Evolutionary conservation across 1,140 invertebrate species (phyloP).

Genomic region (Araneus ventricosus): DNA sequence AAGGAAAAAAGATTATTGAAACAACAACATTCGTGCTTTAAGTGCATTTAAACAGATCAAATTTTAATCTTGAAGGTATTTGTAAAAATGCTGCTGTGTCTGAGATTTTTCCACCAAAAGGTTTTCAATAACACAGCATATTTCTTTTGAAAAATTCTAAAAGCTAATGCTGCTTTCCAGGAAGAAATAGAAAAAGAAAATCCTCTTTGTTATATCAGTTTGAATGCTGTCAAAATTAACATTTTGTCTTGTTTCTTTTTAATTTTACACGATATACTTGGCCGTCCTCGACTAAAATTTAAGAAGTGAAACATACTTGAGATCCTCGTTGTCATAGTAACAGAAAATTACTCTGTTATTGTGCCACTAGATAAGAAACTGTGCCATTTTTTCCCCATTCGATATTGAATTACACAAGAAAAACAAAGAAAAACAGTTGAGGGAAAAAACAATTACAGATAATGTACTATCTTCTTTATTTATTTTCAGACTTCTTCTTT

Average conservation of each 20-base stretch:
- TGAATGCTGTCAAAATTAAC: background rate
- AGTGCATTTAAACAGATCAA: background rate
- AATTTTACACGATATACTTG: background rate
- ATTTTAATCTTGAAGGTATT: background rate
- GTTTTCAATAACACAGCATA: background rate
- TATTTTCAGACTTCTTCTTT: conserved; percentile 3
- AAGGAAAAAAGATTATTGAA: too few relatives aligned
- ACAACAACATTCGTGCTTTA: background rate
- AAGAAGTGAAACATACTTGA: background rate
- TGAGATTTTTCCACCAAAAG: background rate
- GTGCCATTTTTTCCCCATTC: background rate
- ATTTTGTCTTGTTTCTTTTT: background rate
- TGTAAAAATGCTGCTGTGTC: background rate
- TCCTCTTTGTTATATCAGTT: background rate
- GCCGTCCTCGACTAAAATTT: background rate
- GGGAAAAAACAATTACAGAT: background rate
- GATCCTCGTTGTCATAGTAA: conserved; percentile 17
- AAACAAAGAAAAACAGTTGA: background rate
- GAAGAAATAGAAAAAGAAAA: background rate
- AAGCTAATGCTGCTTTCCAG: background rate
- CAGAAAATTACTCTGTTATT: conserved; percentile 50
- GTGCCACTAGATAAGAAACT: background rate
- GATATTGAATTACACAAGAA: conserved; percentile 50
- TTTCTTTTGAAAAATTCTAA: background rate
- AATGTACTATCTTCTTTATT: background rate